These are phyloP conservation scores for Eurytoma californica DNA, from an alignment of 2,888 invertebrate genomes.

Conservation along the genomic window DNA sequence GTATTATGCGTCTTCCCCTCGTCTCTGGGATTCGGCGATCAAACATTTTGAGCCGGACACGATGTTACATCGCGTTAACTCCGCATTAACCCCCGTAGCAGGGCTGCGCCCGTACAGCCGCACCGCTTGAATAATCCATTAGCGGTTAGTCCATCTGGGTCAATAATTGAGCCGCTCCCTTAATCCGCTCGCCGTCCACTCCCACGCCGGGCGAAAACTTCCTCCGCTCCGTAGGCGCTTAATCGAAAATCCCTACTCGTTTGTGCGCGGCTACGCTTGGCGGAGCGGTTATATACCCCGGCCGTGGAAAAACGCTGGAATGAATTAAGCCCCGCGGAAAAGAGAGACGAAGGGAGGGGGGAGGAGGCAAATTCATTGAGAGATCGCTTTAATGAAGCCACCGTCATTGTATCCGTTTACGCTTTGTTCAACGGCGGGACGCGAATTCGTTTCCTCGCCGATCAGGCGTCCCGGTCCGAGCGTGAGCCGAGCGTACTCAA, in stretches of 20 bases:
- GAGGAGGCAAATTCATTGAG: too few relatives aligned
- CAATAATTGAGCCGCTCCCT: conserved; percentile 32
- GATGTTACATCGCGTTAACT: background rate
- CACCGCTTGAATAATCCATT: conserved; percentile 35
- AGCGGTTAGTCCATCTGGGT: conserved; percentile 9
- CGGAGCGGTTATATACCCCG: background rate
- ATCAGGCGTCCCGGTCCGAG: too few relatives aligned
- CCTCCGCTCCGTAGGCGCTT: background rate
- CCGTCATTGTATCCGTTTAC: too few relatives aligned
- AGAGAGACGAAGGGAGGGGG: background rate
- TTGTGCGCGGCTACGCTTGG: background rate
- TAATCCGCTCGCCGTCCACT: background rate
- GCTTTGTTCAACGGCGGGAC: too few relatives aligned
- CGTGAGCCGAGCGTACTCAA: too few relatives aligned
- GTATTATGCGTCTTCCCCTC: too few relatives aligned
- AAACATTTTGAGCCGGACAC: background rate
- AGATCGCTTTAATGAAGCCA: too few relatives aligned
- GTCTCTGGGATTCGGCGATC: too few relatives aligned
- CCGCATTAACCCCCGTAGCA: background rate
- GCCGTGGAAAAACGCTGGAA: background rate
- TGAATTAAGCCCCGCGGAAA: background rate
- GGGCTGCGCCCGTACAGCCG: background rate
- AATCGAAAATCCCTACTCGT: conserved; percentile 7
- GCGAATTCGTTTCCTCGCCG: too few relatives aligned
- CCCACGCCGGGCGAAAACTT: conserved; percentile 16